These are phyloP conservation scores for Hylomyscus alleni DNA, from an alignment of 2,797 vertebrate species.

Conservation along the genomic window DNA sequence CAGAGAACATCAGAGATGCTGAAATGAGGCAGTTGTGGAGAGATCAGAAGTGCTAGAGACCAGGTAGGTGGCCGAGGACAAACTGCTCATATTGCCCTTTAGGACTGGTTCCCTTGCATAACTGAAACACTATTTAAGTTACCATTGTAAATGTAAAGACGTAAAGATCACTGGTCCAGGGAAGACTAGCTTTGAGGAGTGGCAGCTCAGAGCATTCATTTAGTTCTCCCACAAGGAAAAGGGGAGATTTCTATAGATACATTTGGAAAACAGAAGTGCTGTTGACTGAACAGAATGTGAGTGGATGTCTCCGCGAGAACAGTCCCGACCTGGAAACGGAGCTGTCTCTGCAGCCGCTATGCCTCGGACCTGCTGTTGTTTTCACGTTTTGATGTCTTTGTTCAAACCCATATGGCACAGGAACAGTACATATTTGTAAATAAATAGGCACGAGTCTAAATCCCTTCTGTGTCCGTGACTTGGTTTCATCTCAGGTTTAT, in stretches of 20 bases:
- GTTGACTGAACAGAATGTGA: slow-evolving; percentile 63
- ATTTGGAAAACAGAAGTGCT: slow-evolving; percentile 27
- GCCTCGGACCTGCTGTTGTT: slow-evolving; percentile 71
- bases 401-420: slow-evolving; percentile 67
- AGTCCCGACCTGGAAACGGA: slow-evolving; percentile 56
- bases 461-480: slow-evolving; percentile 62
- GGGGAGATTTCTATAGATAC: background rate
- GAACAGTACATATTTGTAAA: slow-evolving; percentile 77
- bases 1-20: background rate
- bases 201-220: background rate
- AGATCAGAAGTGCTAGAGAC: background rate
- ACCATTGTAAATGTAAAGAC: background rate
- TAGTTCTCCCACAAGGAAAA: background rate
- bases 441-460: slow-evolving; percentile 69
- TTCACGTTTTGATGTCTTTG: slow-evolving; percentile 64
- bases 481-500: slow-evolving; percentile 66
- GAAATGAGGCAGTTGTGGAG: background rate
- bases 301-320: slow-evolving; percentile 64
- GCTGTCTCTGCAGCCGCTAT: background rate
- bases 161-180: background rate
- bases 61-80: background rate
- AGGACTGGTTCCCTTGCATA: background rate
- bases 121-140: background rate
- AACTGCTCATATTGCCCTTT: accelerated
- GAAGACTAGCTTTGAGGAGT: background rate